These are phyloP conservation scores for Timema podura DNA, from an alignment of 2,888 invertebrate genomes.

Conservation along the genomic window DNA sequence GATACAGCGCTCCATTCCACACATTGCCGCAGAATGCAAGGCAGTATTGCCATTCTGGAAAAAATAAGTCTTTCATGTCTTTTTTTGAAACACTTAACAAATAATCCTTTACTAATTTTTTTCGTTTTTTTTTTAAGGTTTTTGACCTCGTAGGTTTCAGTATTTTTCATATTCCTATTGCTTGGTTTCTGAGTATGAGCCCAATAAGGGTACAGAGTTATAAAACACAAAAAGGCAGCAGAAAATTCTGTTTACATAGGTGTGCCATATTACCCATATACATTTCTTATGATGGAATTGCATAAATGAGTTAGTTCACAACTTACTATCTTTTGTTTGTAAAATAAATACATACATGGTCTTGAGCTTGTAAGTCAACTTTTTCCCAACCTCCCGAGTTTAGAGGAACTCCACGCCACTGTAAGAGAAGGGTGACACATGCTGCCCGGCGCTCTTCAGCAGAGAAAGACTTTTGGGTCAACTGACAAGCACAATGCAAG, in stretches of 20 bases:
- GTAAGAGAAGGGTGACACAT: constrained; percentile 58
- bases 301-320: too few relatives aligned
- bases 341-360: constrained; percentile 57
- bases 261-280: too few relatives aligned
- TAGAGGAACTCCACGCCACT: constrained; percentile 56
- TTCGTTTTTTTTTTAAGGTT: too few relatives aligned
- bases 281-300: too few relatives aligned
- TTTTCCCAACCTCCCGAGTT: constrained; percentile 53
- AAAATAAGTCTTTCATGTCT: constrained; percentile 6
- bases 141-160: too few relatives aligned
- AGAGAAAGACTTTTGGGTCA: constrained; percentile 44
- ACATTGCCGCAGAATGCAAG: constrained; percentile 60
- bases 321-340: too few relatives aligned
- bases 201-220: too few relatives aligned
- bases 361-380: constrained; percentile 55
- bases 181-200: too few relatives aligned
- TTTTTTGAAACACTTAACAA: background rate
- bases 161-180: too few relatives aligned
- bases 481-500: constrained; percentile 58
- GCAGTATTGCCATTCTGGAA: constrained; percentile 59
- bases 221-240: too few relatives aligned
- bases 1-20: constrained; percentile 59
- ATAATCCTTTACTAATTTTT: too few relatives aligned
- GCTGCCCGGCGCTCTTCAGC: constrained; percentile 56
- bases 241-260: too few relatives aligned